phyloP scores from a whole-genome alignment of 2,888 invertebrate species.

The Diabrotica balteata region DNA sequence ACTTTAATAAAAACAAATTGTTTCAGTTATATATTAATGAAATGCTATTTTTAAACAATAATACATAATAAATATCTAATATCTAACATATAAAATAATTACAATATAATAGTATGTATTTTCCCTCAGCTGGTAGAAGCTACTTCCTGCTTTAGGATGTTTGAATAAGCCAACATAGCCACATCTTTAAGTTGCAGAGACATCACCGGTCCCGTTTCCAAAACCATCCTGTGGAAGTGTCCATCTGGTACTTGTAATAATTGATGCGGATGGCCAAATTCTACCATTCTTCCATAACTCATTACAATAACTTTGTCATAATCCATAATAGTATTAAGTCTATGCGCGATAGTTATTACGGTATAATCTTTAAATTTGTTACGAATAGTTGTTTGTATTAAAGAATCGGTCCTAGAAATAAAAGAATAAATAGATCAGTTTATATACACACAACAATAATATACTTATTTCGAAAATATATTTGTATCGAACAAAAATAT shows the following conservation, averaged over 20 bases:
- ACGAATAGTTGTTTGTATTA: conserved; percentile 79
- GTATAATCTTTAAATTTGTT: conserved; percentile 77
- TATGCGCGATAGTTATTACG: conserved; percentile 69
- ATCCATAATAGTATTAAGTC: conserved; percentile 32
- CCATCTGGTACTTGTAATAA: conserved; percentile 68
- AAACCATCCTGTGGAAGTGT: conserved; percentile 70
- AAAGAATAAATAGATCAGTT: not conserved
- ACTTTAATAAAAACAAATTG: too few species aligned
- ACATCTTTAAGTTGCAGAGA: conserved; percentile 47
- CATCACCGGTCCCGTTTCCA: conserved; percentile 68
- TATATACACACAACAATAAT: too few species aligned
- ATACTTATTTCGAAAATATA: too few species aligned
- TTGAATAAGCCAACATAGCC: conserved; percentile 43
- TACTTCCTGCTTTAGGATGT: not conserved
- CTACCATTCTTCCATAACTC: conserved; percentile 77
- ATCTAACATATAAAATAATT: too few species aligned
- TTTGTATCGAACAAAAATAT: too few species aligned
- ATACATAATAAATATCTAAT: too few species aligned
- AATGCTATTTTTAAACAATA: too few species aligned
- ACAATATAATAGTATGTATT: too few species aligned
- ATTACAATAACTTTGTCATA: conserved; percentile 79
- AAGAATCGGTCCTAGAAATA: conserved; percentile 66
- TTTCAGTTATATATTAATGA: too few species aligned
- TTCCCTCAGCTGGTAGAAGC: too few species aligned
- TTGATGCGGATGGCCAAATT: conserved; percentile 79